A percentile compares a stretch with the other conserved stretches of the same genome.
Evolutionary conservation across 2,888 invertebrate genomes (phyloP).

Genomic region (Nipponacmea schrenckii): DNA sequence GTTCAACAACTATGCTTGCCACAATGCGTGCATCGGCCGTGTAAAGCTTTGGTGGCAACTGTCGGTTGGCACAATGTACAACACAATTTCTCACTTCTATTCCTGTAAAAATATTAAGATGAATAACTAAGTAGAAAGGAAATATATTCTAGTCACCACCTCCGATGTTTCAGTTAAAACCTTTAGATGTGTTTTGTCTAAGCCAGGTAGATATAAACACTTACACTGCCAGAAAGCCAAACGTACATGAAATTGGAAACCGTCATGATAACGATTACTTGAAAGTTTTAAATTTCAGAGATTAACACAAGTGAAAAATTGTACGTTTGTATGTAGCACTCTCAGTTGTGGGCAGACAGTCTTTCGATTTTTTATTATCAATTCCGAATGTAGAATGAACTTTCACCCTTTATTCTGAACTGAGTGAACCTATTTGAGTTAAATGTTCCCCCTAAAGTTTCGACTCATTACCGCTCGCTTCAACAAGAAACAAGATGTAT

Average conservation of each 20-base stretch:
- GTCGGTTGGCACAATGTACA: neutral
- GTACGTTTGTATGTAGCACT: no score
- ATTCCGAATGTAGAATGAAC: neutral
- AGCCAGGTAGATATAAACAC: slow-evolving; percentile 6
- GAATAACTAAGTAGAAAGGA: neutral
- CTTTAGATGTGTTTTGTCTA: slow-evolving; percentile 1
- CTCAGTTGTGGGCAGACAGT: no score
- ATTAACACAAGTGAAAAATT: neutral
- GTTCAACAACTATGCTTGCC: neutral
- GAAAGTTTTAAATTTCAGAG: slow-evolving; percentile 8
- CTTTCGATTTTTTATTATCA: no score
- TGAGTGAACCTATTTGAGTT: neutral
- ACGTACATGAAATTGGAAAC: slow-evolving; percentile 5
- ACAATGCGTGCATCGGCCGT: slow-evolving; percentile 9
- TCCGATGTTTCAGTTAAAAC: no score
- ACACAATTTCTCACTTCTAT: neutral
- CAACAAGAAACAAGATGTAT: neutral
- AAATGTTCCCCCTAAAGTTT: slow-evolving; percentile 2
- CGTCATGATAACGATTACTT: slow-evolving; percentile 1
- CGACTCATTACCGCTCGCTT: neutral
- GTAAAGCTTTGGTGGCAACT: neutral
- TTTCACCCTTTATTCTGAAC: neutral
- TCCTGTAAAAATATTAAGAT: slow-evolving; percentile 2
- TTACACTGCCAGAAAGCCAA: slow-evolving; percentile 4
- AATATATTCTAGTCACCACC: neutral